A percentile compares a stretch with the other conserved stretches of the same genome.
These are phyloP conservation scores for Sander vitreus DNA, from an alignment of 2,113 vertebrate genomes.

Conservation along the genomic window DNA sequence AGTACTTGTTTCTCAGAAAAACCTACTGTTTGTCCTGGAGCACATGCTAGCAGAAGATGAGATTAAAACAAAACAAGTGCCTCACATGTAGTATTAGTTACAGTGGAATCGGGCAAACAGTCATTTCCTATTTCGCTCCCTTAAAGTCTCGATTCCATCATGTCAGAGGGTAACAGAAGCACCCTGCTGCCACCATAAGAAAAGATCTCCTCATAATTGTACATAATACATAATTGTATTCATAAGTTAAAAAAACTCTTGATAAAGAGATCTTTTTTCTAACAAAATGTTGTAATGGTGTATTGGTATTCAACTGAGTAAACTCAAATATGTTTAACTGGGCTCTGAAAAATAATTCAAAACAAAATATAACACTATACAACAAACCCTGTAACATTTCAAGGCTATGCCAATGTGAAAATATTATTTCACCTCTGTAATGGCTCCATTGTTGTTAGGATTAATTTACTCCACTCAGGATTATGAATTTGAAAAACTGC, in stretches of 20 bases:
- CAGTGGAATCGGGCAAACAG: not conserved
- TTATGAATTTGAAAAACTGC: conserved; percentile 54
- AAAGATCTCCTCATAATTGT: not conserved
- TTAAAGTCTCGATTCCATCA: not conserved
- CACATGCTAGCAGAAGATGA: not conserved
- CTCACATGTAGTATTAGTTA: conserved; percentile 5
- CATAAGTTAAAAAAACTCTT: not conserved
- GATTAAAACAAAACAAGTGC: no score
- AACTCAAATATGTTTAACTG: not conserved
- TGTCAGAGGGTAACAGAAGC: not conserved
- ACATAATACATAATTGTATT: not conserved
- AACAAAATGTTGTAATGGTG: not conserved
- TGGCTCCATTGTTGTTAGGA: conserved; percentile 36
- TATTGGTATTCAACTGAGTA: not conserved
- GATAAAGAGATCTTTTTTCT: not conserved
- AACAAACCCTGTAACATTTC: conserved; percentile 22
- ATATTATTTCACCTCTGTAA: conserved; percentile 27
- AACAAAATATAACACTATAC: not conserved
- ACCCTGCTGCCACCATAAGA: not conserved
- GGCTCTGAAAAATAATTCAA: not conserved
- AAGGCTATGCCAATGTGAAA: conserved; percentile 17
- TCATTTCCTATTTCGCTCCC: conserved; percentile 1
- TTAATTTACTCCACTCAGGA: conserved; percentile 50
- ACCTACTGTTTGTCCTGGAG: not conserved
- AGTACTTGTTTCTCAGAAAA: not conserved